Base-by-base conservation (phyloP, 2,888 invertebrate species). In the Steromphala cineraria region DNA sequence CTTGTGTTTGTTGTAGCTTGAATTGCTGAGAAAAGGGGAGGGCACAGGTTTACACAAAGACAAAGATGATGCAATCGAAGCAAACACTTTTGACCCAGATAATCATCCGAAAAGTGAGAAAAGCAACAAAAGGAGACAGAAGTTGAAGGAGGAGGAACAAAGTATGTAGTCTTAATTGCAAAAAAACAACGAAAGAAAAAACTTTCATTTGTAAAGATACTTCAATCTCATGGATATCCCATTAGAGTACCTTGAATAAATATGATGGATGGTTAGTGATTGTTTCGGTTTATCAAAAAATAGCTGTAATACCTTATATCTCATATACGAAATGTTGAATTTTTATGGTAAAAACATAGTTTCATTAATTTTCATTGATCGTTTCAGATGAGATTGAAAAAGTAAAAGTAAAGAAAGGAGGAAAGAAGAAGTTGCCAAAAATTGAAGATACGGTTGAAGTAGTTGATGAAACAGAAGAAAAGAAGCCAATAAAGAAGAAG, bases 51-150 rank as follows among this genome's bases (percentile, higher is more conserved):
- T 91, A 24, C 87, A 88, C 83, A 90, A 91, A 83, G 90, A 91
- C 8, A 87, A 87, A 67, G 92, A 92, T 84, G 84, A 85, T 5
- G 86, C 90, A 3, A 86, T 90, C 21, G 81, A 88, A 46, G 92
- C 92, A 19, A 93, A 93, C 83, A 92, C 88, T 7, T 92, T 87
- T 82, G 91, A 92, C 75, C 92, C 93, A 19, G 89, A 90, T 80
- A 87, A 89, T 78, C 88, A 89, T 75, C 86, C 87, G 13, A 90
- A 90, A 80, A 91, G 88, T 83, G 88, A 88, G 79, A 93, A 92
- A 80, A 90, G 89, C 82, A 92, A 92, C 88, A 91, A 89, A 81
- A 84, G 87, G 53, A 85, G 86, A 77, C 90, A 90, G 82, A 89
- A 86, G 81, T 55, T 85, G 36, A 75, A 79, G 28, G 55, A 79